Base-by-base conservation (phyloP, 2,888 invertebrate species). In the Bugula neritina region DNA sequence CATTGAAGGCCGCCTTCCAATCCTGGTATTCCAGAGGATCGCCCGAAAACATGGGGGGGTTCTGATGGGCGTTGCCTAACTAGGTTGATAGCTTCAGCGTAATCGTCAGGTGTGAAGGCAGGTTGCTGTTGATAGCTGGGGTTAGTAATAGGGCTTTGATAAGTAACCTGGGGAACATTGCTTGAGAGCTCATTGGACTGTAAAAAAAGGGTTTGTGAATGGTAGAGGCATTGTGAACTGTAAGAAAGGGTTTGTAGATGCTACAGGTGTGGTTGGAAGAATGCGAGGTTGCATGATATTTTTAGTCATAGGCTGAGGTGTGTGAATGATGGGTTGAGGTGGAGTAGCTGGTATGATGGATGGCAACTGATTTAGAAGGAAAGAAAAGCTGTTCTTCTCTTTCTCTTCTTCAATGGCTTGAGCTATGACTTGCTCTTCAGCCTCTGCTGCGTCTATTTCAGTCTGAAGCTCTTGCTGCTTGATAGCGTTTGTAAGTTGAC, bases 21-120 rank as follows among this genome's bases (percentile, higher is more conserved):
- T 57, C 57, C 57, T 57, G 57, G 57, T 57, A 57, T 23, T 57
- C 57, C n/a, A 57, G n/a, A 3, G 57, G 57, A 57, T 57, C 57
- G n/a, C 57, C 57, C 5, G 57, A 57, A 57, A 57, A 57, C 57
- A 57, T 23, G 25, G 57, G 57, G n/a, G 3, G 57, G 57, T 57
- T 57, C 57, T 13, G 57, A 57, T 13, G 57, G 57, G 57, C 57
- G 57, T 23, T 57, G 57, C n/a, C 57, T 57, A 21, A 57, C 57
- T 5, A 57, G 57, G n/a, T 57, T 57, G n/a, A 57, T 57, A 13
- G 57, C 57, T 57, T 57, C 57, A 25, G 57, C 57, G n/a, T 57
- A 57, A 57, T 57, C 57, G n/a, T 57, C 57, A 57, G 57, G 57
- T 57, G 57, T 57, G 57, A 57, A 57, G 57, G 57, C 57, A 21